Percentiles rank a stretch among this genome's conserved stretches.
Conservation (phyloP, 2,113 vertebrate genomes). For the Brachionichthys hirsutus region DNA sequence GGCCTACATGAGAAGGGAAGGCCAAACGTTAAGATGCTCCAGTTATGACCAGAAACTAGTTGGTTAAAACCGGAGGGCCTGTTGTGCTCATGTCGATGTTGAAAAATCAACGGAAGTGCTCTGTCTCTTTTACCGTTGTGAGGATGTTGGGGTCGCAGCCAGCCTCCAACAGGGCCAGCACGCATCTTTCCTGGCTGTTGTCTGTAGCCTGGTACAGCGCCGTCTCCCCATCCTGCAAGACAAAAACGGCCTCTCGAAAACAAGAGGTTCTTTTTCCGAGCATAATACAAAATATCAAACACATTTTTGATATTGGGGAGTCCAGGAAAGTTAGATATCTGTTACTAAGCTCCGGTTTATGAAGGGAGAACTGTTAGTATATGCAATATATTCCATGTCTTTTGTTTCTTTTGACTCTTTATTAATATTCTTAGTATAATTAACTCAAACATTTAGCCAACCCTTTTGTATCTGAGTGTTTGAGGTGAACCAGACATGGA, state of each 20-base stretch:
- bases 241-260: neutral
- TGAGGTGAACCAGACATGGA: too few species aligned
- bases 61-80: neutral
- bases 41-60: neutral
- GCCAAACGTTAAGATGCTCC: neutral
- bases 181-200: slow-evolving; percentile 80
- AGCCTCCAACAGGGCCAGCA: slow-evolving; percentile 79
- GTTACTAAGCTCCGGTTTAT: neutral
- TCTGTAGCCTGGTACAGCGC: slow-evolving; percentile 84
- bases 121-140: slow-evolving; percentile 72
- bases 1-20: slow-evolving; percentile 63
- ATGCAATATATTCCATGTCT: too few species aligned
- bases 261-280: too few species aligned
- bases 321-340: neutral
- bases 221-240: slow-evolving; percentile 82
- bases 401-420: too few species aligned
- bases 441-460: too few species aligned
- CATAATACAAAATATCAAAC: neutral
- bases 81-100: neutral
- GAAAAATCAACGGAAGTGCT: neutral
- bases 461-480: too few species aligned
- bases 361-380: too few species aligned
- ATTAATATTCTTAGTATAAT: too few species aligned
- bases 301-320: too few species aligned
- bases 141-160: slow-evolving; percentile 83